Conservation (phyloP, 2,113 vertebrate species). For the Todiramphus chloris region DNA sequence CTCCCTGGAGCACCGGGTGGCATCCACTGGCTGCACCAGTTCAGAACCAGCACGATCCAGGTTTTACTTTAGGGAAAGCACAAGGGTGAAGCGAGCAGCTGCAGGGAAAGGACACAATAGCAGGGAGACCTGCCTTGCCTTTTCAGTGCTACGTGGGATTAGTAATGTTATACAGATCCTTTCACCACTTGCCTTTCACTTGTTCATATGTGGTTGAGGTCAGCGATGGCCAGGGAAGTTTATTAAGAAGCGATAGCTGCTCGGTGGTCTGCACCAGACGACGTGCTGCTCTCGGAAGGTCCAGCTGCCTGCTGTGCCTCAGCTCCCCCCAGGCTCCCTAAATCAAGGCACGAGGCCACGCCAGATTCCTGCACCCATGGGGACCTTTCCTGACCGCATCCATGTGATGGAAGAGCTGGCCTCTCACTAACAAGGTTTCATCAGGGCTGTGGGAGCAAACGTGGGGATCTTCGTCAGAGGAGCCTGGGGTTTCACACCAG, state of each 20-base stretch:
- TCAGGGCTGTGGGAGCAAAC: not conserved
- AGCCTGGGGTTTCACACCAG: not conserved
- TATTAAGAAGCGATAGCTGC: constrained; percentile 20
- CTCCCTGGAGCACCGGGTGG: not conserved
- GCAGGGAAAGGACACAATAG: not conserved
- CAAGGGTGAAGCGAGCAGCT: constrained; percentile 42
- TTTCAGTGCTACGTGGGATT: not conserved
- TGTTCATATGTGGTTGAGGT: constrained; percentile 32
- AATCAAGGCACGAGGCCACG: not conserved
- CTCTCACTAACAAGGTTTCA: not conserved
- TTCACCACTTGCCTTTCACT: constrained; percentile 71
- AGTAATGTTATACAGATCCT: constrained; percentile 55
- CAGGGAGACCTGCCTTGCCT: not conserved
- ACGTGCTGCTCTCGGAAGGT: not conserved
- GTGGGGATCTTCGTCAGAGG: rapidly evolving
- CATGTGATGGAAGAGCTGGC: not conserved
- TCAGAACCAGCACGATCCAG: not conserved
- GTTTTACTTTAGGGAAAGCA: constrained; percentile 30
- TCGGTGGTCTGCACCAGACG: not conserved
- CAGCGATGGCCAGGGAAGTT: constrained; percentile 42
- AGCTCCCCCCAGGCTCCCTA: not conserved
- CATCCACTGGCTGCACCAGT: not conserved
- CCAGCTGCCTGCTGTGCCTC: constrained; percentile 5
- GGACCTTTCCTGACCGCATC: not conserved
- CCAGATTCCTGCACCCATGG: rapidly evolving